Percentiles rank a stretch among this genome's conserved stretches.
phyloP scores from a whole-genome alignment of 2,113 vertebrate genomes.

The zebrafish (Danio rerio) region DNA sequence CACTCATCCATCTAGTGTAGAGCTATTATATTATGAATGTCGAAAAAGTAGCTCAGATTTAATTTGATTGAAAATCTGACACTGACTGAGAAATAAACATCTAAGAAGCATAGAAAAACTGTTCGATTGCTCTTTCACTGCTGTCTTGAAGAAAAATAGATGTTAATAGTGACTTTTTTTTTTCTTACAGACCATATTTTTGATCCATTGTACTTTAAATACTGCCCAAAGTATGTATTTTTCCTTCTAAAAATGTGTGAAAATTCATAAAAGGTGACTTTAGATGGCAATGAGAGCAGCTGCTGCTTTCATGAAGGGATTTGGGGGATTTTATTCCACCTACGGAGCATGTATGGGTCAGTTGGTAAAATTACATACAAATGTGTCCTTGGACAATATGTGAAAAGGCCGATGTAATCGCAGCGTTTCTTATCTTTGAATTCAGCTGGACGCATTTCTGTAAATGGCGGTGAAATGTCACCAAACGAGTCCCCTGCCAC shows the following conservation, averaged over 20 bases:
- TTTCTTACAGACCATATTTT: no score
- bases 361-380: constrained; percentile 31
- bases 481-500: neutral
- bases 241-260: neutral
- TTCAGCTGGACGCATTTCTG: constrained; percentile 7
- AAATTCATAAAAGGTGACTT: constrained; percentile 2
- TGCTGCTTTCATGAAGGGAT: constrained; percentile 16
- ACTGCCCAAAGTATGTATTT: no score
- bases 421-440: constrained; percentile 20
- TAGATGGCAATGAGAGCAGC: neutral
- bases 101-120: no score
- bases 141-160: no score
- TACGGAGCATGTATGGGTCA: neutral
- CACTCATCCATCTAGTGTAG: no score
- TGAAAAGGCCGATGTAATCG: constrained; percentile 5
- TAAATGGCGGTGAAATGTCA: constrained; percentile 8
- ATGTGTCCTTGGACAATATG: constrained; percentile 16
- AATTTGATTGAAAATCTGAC: no score
- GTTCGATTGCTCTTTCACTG: no score
- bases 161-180: no score
- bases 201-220: no score
- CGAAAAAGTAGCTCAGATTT: no score
- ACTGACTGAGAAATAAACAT: no score
- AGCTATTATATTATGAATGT: no score
- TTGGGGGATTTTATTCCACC: neutral